Conservation (phyloP, 1,140 invertebrate species). For the Saccostrea echinata region DNA sequence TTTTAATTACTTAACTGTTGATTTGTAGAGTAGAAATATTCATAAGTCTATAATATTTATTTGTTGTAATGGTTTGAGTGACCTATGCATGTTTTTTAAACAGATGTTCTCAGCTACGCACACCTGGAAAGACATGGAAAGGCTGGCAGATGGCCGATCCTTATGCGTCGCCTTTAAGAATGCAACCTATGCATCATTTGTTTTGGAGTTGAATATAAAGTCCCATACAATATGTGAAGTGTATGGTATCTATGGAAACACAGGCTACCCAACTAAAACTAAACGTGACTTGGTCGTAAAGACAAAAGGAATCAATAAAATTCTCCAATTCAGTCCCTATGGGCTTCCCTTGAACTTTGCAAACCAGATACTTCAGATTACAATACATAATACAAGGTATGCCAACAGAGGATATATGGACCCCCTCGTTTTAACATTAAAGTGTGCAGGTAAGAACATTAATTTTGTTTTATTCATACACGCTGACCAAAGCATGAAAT, state of each 20-base stretch:
- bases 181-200: not conserved
- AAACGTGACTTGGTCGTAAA: not conserved
- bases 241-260: constrained; percentile 19
- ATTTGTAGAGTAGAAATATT: no score
- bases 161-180: not conserved
- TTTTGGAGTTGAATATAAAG: constrained; percentile 8
- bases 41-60: no score
- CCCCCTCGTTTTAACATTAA: not conserved
- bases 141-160: not conserved
- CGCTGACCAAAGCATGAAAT: no score
- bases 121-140: constrained; percentile 23
- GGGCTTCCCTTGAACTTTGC: not conserved
- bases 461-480: not conserved
- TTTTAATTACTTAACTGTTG: no score
- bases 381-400: not conserved
- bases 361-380: not conserved
- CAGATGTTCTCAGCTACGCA: not conserved
- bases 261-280: not conserved
- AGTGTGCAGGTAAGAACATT: constrained; percentile 13
- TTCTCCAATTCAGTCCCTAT: not conserved
- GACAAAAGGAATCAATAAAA: constrained; percentile 11
- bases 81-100: not conserved
- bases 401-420: not conserved
- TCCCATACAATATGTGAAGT: not conserved
- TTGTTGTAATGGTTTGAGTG: not conserved